Base-by-base conservation (phyloP, 1,140 invertebrate genomes). In the Limonius californicus region DNA sequence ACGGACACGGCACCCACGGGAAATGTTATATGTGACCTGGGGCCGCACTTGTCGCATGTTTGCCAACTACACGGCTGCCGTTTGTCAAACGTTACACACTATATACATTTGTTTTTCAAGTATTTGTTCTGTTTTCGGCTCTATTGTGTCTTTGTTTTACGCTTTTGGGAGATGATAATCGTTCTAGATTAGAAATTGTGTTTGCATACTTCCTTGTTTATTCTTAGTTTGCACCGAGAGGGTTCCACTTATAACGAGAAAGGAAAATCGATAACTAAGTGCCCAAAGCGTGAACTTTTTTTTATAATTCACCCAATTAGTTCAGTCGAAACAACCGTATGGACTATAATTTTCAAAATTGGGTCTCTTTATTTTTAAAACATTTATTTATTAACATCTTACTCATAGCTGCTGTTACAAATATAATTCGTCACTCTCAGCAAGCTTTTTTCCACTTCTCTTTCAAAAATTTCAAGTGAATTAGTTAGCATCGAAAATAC, bases 91-190 rank as follows among this genome's bases (percentile, higher is more conserved):
- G 64, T 50, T 50, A 50, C 64, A 61, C 47, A 57, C 54, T 63
- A 45, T 58, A 39, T 47, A 56, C 59, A 63, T 67, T 64, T 64
- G 65, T 65, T 68, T 66, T 68, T 67, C 65, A 63, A 69, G 62
- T 69, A 65, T 69, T 69, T 69, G 65, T 64, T 66, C 54, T 64
- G 63, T 61, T 61, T 35, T 20, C 39, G 32, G 20, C 6, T 42
- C 21, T 59, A 20, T 61, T 60, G 62, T 64, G 43, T 45, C 62
- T 58, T 63, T 63, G 43, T 54, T 53, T 54, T 56, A 54, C 20
- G 20, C 20, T 27, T 61, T 23, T 61, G 15, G 45, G 50, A 61
- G 43, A 32, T 39, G 50, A 61, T 47, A 47, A 45, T 47, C 47
- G 11, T 27, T 47, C 43, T 47, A 61, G 45, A 50, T 50, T 21